phyloP scores from a whole-genome alignment of 2,797 vertebrate species.

The Xenentodon cancila region DNA sequence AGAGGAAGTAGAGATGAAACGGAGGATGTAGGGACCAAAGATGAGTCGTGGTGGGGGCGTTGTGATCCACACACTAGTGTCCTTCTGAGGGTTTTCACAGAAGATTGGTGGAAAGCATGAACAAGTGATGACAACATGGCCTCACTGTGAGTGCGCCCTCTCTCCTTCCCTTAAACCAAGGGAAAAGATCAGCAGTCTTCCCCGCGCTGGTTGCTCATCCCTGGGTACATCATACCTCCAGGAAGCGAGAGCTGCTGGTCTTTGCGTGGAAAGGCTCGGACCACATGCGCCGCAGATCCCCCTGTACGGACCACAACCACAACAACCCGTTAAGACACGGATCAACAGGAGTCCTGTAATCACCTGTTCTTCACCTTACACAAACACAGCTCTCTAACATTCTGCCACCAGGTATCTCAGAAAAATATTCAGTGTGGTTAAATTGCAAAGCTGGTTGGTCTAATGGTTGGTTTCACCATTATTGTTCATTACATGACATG shows the following conservation, averaged over 20 bases:
- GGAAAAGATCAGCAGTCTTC: constrained; percentile 72
- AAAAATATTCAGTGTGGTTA: no score
- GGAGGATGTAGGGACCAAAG: constrained; percentile 50
- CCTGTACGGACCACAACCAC: constrained; percentile 75
- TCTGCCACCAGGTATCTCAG: no score
- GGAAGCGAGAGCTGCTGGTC: constrained; percentile 94
- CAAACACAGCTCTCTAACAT: no score
- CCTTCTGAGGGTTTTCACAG: constrained; percentile 65
- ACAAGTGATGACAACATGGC: constrained; percentile 75
- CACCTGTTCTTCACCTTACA: not conserved
- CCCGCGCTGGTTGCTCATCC: constrained; percentile 58
- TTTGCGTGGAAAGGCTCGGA: constrained; percentile 98
- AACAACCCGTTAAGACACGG: not conserved
- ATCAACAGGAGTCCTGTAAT: not conserved
- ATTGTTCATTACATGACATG: no score
- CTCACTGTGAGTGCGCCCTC: constrained; percentile 74
- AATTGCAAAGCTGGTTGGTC: no score
- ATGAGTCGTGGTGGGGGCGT: constrained; percentile 72
- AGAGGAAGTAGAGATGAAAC: constrained; percentile 59
- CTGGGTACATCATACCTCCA: constrained; percentile 97
- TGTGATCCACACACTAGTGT: constrained; percentile 74
- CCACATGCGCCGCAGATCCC: constrained; percentile 99
- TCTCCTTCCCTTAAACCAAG: constrained; percentile 64
- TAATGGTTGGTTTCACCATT: no score
- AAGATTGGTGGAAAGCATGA: constrained; percentile 76